Evolutionary conservation across 2,888 invertebrate genomes (phyloP).

Genomic region (Temnothorax rugatulus): DNA sequence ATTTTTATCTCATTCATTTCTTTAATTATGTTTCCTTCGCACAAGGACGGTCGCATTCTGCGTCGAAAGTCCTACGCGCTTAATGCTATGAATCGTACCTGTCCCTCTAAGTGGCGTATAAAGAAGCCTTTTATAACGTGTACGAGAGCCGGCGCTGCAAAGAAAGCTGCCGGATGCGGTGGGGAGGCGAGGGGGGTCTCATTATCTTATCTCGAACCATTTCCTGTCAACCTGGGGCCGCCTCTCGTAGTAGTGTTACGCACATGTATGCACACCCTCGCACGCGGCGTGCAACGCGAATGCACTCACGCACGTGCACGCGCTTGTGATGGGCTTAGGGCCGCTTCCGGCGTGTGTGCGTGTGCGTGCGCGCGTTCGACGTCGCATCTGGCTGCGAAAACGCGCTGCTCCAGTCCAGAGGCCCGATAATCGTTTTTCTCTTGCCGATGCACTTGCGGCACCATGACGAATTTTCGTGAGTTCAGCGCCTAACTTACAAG

Average conservation of each 20-base stretch:
- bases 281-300: slow-evolving; percentile 25
- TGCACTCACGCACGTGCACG: slow-evolving; percentile 60
- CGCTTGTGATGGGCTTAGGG: slow-evolving; percentile 62
- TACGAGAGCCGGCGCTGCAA: slow-evolving; percentile 65
- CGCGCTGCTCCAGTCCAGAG: slow-evolving; percentile 53
- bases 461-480: slow-evolving; percentile 9
- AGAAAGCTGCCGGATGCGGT: slow-evolving; percentile 81
- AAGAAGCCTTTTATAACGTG: slow-evolving; percentile 64
- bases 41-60: slow-evolving; percentile 15
- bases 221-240: slow-evolving; percentile 84
- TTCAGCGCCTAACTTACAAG: background rate
- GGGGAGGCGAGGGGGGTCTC: slow-evolving; percentile 76
- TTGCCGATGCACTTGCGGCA: slow-evolving; percentile 57
- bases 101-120: slow-evolving; percentile 49
- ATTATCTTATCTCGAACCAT: slow-evolving; percentile 84
- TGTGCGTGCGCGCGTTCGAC: slow-evolving; percentile 22
- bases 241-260: slow-evolving; percentile 77
- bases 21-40: background rate
- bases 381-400: slow-evolving; percentile 42
- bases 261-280: slow-evolving; percentile 55
- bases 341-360: slow-evolving; percentile 76
- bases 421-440: slow-evolving; percentile 75
- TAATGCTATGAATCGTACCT: slow-evolving; percentile 48
- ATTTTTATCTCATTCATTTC: background rate
- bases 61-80: slow-evolving; percentile 22